phyloP scores from a whole-genome alignment of 1,140 invertebrate genomes.

The Drosophila erecta region DNA sequence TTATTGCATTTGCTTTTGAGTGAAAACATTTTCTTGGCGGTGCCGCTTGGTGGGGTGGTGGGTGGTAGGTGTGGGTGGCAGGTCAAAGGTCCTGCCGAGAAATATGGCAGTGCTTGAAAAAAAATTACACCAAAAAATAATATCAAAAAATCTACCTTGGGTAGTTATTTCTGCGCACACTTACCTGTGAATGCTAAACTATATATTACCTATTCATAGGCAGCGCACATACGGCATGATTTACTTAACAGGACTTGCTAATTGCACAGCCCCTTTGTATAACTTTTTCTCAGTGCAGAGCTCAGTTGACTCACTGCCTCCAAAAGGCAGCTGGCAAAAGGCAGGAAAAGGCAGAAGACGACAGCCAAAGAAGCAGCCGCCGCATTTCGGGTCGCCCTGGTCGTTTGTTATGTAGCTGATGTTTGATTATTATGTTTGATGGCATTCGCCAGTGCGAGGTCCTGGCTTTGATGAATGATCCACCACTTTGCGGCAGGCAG shows the following conservation, averaged over 20 bases:
- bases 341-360: conserved; percentile 1
- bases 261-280: not conserved
- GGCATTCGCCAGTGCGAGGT: conserved; percentile 58
- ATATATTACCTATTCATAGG: no score
- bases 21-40: conserved; percentile 77
- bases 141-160: no score
- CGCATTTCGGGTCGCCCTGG: conserved; percentile 69
- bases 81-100: conserved; percentile 71
- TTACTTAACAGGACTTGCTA: no score
- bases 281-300: conserved; percentile 4
- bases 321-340: conserved; percentile 33
- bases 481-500: conserved; percentile 64
- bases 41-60: conserved; percentile 12
- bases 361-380: conserved; percentile 55
- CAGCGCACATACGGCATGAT: not conserved
- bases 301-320: conserved; percentile 22
- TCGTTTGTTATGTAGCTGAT: conserved; percentile 83
- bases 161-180: no score
- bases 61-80: conserved; percentile 25
- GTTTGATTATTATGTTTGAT: conserved; percentile 84
- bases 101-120: conserved; percentile 52
- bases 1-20: conserved; percentile 83
- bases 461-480: conserved; percentile 76
- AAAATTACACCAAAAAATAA: not conserved
- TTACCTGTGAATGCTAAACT: no score